Evolutionary conservation across 2,888 invertebrate genomes (phyloP).

Genomic region (Omphaloscelis lunosa): DNA sequence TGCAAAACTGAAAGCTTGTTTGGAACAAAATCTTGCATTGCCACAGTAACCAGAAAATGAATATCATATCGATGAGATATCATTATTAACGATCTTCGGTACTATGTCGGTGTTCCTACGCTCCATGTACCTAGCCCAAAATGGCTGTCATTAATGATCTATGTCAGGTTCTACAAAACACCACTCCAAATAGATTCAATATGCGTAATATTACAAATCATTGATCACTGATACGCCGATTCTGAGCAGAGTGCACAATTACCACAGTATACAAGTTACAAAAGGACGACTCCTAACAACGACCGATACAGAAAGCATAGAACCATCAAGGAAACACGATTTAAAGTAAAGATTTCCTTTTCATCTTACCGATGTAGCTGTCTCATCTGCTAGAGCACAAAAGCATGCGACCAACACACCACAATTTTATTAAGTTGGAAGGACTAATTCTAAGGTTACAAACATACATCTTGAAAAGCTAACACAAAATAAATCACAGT

Average conservation of each 20-base stretch:
- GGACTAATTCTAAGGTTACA: no score
- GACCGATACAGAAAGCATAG: no score
- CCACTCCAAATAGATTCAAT: conserved; percentile 20
- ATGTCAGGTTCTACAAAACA: conserved; percentile 1
- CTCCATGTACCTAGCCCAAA: background rate
- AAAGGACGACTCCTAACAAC: background rate
- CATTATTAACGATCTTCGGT: background rate
- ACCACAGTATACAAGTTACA: background rate
- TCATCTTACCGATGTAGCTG: no score
- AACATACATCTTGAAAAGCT: no score
- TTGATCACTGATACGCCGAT: conserved; percentile 50
- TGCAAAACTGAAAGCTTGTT: background rate
- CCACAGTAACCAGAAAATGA: background rate
- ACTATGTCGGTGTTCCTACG: background rate
- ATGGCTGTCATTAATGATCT: conserved; percentile 7
- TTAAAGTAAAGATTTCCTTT: no score
- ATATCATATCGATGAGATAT: background rate
- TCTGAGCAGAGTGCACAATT: conserved; percentile 51
- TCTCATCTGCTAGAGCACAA: no score
- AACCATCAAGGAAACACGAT: no score
- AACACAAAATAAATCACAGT: no score
- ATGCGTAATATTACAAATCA: conserved; percentile 60
- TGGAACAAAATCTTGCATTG: no score
- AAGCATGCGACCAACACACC: no score
- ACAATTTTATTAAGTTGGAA: no score